phyloP scores from a whole-genome alignment of 2,113 vertebrate genomes.

The Lamprotornis superbus region DNA sequence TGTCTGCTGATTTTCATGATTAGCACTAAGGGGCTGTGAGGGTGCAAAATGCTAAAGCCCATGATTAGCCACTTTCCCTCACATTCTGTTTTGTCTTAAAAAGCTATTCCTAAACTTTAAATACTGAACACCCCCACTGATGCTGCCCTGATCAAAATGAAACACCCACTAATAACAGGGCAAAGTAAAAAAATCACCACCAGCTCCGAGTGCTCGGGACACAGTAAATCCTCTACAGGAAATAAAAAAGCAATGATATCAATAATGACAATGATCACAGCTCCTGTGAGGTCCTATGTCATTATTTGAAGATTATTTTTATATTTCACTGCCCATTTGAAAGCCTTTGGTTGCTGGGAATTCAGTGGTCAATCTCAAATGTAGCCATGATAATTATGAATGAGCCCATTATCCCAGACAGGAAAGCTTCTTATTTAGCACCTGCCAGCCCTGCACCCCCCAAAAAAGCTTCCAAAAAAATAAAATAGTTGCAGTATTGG shows the following conservation, averaged over 20 bases:
- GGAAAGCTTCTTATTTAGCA: background rate
- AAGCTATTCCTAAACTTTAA: background rate
- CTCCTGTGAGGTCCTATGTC: background rate
- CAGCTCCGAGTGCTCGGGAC: background rate
- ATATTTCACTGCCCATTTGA: background rate
- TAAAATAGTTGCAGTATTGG: background rate
- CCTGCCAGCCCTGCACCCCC: background rate
- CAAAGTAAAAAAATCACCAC: background rate
- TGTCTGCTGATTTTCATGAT: constrained; percentile 14
- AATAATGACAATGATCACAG: background rate
- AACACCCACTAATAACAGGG: background rate
- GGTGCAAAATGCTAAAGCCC: background rate
- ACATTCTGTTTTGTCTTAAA: background rate
- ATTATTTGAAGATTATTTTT: background rate
- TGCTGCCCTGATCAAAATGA: background rate
- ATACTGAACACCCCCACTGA: background rate
- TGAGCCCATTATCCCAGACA: background rate
- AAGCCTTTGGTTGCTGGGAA: background rate
- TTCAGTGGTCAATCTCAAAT: background rate
- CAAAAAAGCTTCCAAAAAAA: background rate
- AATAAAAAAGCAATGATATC: background rate
- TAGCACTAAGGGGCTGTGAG: background rate
- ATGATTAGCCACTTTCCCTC: background rate
- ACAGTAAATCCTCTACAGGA: background rate
- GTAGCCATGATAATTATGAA: background rate